Evolutionary conservation across 2,113 vertebrate species (phyloP).

Genomic region (Strigops habroptila): DNA sequence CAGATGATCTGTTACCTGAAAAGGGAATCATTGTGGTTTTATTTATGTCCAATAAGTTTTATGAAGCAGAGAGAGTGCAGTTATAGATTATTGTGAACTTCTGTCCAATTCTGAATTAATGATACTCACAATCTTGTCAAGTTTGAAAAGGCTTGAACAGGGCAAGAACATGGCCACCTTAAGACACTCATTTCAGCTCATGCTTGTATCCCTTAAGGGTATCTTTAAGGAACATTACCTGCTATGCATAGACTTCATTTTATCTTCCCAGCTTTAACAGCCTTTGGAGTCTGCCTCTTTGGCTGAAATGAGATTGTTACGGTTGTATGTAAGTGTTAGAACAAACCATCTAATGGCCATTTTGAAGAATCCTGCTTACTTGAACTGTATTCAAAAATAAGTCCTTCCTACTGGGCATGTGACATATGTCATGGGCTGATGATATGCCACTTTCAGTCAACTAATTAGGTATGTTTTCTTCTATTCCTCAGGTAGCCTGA

Average conservation of each 20-base stretch:
- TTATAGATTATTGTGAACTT: neutral
- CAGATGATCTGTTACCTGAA: neutral
- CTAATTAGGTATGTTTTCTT: neutral
- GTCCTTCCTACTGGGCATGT: neutral
- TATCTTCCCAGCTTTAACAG: neutral
- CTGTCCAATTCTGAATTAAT: neutral
- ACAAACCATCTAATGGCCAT: neutral
- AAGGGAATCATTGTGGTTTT: neutral
- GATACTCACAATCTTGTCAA: neutral
- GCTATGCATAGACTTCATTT: neutral
- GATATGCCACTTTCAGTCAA: neutral
- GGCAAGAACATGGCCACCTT: neutral
- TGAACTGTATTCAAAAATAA: neutral
- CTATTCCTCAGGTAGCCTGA: neutral
- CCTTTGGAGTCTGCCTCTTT: neutral
- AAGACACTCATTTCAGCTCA: neutral
- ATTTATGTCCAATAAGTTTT: neutral
- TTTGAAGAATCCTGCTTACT: neutral
- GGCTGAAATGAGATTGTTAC: neutral
- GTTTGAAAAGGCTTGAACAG: neutral
- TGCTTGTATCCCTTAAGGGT: neutral
- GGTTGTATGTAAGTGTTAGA: neutral
- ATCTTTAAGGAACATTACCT: neutral
- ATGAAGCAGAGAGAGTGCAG: neutral
- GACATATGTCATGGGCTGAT: neutral